phyloP scores from a whole-genome alignment of 37 sponge, comb jelly and placozoan genomes.

The Lycopodina hypogea region DNA sequence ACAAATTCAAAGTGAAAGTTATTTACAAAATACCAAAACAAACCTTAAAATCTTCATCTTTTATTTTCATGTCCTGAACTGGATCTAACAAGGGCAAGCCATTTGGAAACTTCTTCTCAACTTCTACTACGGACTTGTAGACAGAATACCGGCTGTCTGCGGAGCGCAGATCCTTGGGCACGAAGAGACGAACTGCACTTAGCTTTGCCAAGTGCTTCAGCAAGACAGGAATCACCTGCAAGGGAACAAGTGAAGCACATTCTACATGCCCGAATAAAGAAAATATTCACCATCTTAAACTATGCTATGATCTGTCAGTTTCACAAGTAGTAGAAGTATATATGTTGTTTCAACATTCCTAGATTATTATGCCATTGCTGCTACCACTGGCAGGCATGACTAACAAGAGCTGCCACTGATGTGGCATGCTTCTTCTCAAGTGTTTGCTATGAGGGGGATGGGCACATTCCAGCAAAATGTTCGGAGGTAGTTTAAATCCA shows the following conservation, averaged over 20 bases:
- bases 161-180: constrained; percentile 85
- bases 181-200: constrained; percentile 82
- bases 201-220: constrained; percentile 73
- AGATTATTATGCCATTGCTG: no score
- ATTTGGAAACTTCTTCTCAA: constrained; percentile 83
- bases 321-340: background rate
- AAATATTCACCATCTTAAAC: background rate
- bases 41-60: constrained; percentile 15
- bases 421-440: no score
- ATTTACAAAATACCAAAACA: no score
- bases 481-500: no score
- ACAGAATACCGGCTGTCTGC: constrained; percentile 56
- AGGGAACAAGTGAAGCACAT: background rate
- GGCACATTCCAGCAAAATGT: no score
- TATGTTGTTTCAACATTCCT: no score
- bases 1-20: no score
- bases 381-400: no score
- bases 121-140: constrained; percentile 75
- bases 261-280: background rate
- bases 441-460: no score
- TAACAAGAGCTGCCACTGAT: no score
- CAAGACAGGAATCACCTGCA: constrained; percentile 83
- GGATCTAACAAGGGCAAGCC: constrained; percentile 92
- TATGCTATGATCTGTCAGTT: background rate
- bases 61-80: constrained; percentile 44